Conservation (phyloP, 2,888 invertebrate genomes). For the Corbicula japonica region DNA sequence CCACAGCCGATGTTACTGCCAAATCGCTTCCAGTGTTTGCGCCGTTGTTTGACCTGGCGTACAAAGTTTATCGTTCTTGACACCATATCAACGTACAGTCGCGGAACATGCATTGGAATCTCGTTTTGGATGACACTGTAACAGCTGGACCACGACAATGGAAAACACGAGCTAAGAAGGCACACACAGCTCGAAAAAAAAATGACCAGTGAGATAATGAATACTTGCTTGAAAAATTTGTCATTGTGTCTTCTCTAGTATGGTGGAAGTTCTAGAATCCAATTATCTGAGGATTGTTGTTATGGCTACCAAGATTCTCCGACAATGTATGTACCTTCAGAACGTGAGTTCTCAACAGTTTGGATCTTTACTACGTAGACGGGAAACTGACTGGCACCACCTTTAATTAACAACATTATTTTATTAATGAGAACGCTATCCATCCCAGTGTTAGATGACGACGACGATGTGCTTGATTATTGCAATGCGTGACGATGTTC, state of each 20-base stretch:
- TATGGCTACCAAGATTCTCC: background rate
- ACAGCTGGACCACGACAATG: background rate
- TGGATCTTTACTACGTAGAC: background rate
- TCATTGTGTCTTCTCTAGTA: background rate
- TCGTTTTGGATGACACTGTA: conserved; percentile 6
- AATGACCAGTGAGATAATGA: too few relatives aligned
- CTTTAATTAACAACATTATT: conserved; percentile 5
- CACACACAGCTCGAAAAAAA: too few relatives aligned
- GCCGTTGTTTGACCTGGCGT: conserved; percentile 18
- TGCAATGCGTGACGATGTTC: too few relatives aligned
- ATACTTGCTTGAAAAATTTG: too few relatives aligned
- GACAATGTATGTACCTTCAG: background rate
- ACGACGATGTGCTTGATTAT: too few relatives aligned
- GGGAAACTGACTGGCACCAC: conserved; percentile 5
- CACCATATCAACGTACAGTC: background rate
- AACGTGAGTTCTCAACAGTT: background rate
- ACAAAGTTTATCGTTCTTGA: conserved; percentile 29
- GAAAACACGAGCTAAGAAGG: background rate
- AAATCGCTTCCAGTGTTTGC: conserved; percentile 19
- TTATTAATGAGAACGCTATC: conserved; percentile 17
- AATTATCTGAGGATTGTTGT: too few relatives aligned
- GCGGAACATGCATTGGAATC: conserved; percentile 12
- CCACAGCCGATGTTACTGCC: conserved; percentile 9
- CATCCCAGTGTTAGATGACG: background rate
- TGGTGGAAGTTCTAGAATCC: too few relatives aligned